A percentile compares a stretch with the other conserved stretches of the same genome.
phyloP scores from a whole-genome alignment of 1,140 invertebrate genomes.

The Lutraria rhynchaena region DNA sequence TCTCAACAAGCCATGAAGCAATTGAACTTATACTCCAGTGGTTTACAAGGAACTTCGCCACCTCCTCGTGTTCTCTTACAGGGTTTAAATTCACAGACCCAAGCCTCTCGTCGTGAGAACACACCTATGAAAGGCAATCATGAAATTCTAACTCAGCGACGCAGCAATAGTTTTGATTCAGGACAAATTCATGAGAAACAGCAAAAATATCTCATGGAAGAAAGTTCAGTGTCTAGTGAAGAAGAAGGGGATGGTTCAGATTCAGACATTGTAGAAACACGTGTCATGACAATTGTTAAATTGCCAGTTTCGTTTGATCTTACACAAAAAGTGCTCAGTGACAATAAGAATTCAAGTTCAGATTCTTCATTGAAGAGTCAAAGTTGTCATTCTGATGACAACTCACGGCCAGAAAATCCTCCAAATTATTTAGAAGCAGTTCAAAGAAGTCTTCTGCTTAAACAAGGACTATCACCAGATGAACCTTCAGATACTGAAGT shows the following conservation, averaged over 20 bases:
- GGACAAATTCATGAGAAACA: conserved; percentile 29
- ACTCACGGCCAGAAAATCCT: conserved; percentile 39
- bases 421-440: conserved; percentile 48
- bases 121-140: conserved; percentile 50
- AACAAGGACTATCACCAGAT: conserved; percentile 39
- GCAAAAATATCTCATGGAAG: conserved; percentile 47
- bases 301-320: conserved; percentile 35
- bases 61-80: conserved; percentile 55
- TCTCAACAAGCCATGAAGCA: conserved; percentile 44
- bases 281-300: conserved; percentile 42
- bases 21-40: conserved; percentile 45
- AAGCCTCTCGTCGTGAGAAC: conserved; percentile 28
- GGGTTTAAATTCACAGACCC: conserved; percentile 30
- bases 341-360: conserved; percentile 34
- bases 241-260: conserved; percentile 39
- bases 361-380: conserved; percentile 27
- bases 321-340: conserved; percentile 13
- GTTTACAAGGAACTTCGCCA: conserved; percentile 52
- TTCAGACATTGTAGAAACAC: conserved; percentile 37
- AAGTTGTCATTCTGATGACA: conserved; percentile 18
- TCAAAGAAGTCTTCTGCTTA: conserved; percentile 42
- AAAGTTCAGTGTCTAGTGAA: conserved; percentile 53
- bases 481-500: conserved; percentile 11
- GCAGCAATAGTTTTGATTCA: conserved; percentile 39
- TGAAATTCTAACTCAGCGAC: conserved; percentile 28